Percentiles rank a stretch among this genome's conserved stretches.
Conservation (phyloP, 1,140 invertebrate species). For the Drosophila carrolli region DNA sequence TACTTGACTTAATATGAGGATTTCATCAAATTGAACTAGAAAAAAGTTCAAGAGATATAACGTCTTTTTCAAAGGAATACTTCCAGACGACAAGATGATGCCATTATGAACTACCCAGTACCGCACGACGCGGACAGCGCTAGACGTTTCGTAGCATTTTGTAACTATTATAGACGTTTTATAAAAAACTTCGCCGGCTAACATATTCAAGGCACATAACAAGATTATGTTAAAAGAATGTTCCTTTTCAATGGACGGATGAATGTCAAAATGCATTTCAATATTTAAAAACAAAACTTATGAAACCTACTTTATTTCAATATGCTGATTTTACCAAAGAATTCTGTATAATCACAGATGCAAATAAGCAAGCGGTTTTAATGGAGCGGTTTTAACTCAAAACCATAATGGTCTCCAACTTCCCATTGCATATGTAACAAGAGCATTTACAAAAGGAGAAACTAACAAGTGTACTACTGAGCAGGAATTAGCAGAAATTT, state of each 20-base stretch:
- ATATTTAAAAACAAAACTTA: constrained; percentile 16
- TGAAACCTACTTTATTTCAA: constrained; percentile 61
- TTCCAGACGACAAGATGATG: no score
- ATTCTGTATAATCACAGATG: constrained; percentile 4
- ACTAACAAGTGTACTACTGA: no score
- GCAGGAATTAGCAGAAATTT: no score
- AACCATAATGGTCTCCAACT: no score
- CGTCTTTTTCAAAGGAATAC: no score
- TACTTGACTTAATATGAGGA: no score
- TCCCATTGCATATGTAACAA: no score
- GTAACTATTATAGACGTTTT: constrained; percentile 33
- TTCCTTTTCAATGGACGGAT: constrained; percentile 42
- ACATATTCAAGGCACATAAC: constrained; percentile 28
- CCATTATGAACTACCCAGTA: constrained; percentile 17
- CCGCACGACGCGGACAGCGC: constrained; percentile 22
- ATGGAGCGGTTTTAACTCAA: no score
- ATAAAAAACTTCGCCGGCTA: constrained; percentile 26
- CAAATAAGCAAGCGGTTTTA: no score
- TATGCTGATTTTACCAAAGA: constrained; percentile 78
- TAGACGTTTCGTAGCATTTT: constrained; percentile 22
- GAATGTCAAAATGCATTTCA: constrained; percentile 60
- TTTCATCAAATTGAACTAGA: no score
- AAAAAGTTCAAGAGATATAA: no score
- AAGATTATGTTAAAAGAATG: constrained; percentile 54
- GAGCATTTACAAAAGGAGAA: no score